These are phyloP conservation scores for Sander vitreus DNA, from an alignment of 2,113 vertebrate genomes.

Conservation along the genomic window DNA sequence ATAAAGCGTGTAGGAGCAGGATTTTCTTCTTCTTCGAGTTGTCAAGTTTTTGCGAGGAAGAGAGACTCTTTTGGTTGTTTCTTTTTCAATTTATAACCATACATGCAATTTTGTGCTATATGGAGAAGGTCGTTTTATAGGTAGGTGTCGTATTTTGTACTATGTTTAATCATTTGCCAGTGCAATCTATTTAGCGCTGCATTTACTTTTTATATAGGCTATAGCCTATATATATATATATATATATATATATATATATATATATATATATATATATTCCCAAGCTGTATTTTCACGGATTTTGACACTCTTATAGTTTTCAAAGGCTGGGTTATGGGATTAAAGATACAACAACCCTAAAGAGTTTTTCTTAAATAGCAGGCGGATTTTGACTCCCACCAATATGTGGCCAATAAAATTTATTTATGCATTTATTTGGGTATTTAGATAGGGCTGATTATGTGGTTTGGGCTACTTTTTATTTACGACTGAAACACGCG, in stretches of 20 bases:
- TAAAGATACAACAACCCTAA: not conserved
- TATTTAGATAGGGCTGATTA: not conserved
- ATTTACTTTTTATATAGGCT: too few species aligned
- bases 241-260: too few species aligned
- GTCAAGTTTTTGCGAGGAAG: conserved; percentile 37
- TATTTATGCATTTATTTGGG: not conserved
- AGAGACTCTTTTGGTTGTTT: too few species aligned
- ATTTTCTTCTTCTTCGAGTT: not conserved
- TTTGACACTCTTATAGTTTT: conserved; percentile 3
- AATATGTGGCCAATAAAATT: not conserved
- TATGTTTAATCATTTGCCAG: conserved; percentile 39
- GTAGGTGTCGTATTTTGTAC: conserved; percentile 73
- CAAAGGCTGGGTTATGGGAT: not conserved
- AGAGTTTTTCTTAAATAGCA: not conserved
- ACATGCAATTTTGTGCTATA: conserved; percentile 43
- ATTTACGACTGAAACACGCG: not conserved
- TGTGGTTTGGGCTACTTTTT: not conserved
- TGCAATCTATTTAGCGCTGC: not conserved
- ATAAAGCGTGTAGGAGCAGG: not conserved
- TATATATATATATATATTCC: too few species aligned
- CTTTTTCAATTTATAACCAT: conserved; percentile 16
- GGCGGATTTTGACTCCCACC: not conserved
- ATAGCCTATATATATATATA: too few species aligned
- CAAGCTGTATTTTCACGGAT: not conserved
- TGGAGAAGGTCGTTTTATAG: conserved; percentile 67